A percentile compares a stretch with the other conserved stretches of the same genome.
Conservation (phyloP, 2,113 vertebrate species). For the Fulica atra region DNA sequence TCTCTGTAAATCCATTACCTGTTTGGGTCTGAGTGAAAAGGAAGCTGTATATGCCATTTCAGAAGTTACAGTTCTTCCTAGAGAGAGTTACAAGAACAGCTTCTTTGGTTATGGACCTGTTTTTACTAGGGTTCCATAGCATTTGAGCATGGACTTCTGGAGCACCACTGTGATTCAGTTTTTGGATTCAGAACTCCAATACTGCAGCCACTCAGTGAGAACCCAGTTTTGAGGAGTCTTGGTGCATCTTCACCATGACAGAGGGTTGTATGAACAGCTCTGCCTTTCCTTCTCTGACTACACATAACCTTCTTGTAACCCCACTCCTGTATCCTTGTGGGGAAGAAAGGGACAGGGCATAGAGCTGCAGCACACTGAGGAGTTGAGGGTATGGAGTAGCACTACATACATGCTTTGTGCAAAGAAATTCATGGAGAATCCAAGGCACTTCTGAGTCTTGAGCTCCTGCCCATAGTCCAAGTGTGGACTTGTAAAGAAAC, state of each 20-base stretch:
- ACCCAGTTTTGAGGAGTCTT: not conserved
- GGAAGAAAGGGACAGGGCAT: not conserved
- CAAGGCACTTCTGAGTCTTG: not conserved
- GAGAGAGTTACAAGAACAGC: not conserved
- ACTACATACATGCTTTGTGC: rapidly evolving
- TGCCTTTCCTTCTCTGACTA: not conserved
- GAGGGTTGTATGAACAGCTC: not conserved
- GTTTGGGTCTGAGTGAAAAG: not conserved
- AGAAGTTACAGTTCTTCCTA: not conserved
- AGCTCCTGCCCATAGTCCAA: not conserved
- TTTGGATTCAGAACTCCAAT: not conserved
- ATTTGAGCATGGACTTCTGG: not conserved
- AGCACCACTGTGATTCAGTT: not conserved
- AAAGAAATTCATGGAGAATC: not conserved
- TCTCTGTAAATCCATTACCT: too few relatives aligned
- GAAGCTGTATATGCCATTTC: not conserved
- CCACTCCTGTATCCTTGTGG: not conserved
- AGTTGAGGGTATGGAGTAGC: not conserved
- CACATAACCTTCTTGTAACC: not conserved
- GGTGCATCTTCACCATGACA: not conserved
- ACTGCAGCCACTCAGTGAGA: not conserved
- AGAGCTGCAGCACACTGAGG: not conserved
- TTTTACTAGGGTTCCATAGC: not conserved
- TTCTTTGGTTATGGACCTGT: not conserved
- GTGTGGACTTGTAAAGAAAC: not conserved